Evolutionary conservation across 92 coral and sea anemone genomes (phyloP).

Genomic region (Galaxea fascicularis): DNA sequence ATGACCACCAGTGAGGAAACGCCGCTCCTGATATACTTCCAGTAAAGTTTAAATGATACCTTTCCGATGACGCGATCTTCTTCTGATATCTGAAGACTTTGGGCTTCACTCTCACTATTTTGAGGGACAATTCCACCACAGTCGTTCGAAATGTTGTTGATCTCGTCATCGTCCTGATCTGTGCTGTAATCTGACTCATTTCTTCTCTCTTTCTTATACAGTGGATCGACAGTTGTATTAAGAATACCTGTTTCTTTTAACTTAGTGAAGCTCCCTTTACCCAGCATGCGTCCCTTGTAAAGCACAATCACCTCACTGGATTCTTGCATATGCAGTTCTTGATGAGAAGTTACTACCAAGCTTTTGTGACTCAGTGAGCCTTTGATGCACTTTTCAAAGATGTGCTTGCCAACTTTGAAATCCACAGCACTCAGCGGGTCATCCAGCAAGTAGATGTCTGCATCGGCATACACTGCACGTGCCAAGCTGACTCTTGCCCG

Average conservation of each 20-base stretch:
- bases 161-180: neutral
- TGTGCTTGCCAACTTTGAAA: neutral
- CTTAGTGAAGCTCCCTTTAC: neutral
- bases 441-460: neutral
- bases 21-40: constrained; percentile 4
- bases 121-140: neutral
- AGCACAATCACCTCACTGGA: neutral
- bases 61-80: neutral
- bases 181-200: neutral
- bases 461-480: neutral
- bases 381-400: constrained; percentile 3
- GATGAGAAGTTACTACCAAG: neutral
- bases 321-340: neutral
- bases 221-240: neutral
- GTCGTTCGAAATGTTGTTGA: neutral
- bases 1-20: neutral
- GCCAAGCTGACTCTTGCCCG: neutral
- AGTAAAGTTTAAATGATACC: neutral
- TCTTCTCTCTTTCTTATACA: neutral
- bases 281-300: neutral
- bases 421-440: constrained; percentile 6
- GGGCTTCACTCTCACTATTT: neutral
- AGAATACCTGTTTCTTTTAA: neutral
- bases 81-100: neutral
- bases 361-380: neutral